Percentiles rank a stretch among this genome's conserved stretches.
Conservation (phyloP, 2,797 vertebrate genomes). For the Chloroceryle inda region DNA sequence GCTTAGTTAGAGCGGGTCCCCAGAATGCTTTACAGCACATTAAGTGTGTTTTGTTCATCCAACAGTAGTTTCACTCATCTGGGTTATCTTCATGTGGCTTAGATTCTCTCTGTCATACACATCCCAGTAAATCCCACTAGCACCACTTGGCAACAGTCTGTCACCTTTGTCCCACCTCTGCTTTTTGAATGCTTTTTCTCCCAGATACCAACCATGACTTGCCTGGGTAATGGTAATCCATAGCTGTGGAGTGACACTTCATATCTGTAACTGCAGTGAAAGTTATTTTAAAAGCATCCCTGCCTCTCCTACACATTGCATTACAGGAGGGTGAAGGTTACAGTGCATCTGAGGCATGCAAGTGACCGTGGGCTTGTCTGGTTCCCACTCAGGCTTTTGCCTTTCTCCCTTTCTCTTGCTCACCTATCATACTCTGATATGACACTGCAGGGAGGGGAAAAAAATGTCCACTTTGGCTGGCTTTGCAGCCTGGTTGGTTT, state of each 20-base stretch:
- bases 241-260: not conserved
- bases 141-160: not conserved
- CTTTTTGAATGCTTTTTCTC: not conserved
- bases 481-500: not conserved
- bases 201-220: not conserved
- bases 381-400: not conserved
- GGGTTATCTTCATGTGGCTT: not conserved
- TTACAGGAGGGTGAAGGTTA: not conserved
- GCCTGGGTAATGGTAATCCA: not conserved
- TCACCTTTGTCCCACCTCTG: not conserved
- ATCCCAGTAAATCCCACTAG: not conserved
- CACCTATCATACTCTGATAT: not conserved
- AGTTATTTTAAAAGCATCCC: not conserved
- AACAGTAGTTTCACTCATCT: not conserved
- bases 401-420: not conserved
- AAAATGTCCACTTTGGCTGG: not conserved
- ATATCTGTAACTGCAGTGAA: not conserved
- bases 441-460: not conserved
- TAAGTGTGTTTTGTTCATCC: not conserved
- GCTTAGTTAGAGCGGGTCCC: not conserved
- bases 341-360: not conserved
- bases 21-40: not conserved
- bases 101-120: not conserved
- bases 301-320: not conserved
- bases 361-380: not conserved